Conservation (phyloP, 1,140 invertebrate genomes). For the Panonychus citri region DNA sequence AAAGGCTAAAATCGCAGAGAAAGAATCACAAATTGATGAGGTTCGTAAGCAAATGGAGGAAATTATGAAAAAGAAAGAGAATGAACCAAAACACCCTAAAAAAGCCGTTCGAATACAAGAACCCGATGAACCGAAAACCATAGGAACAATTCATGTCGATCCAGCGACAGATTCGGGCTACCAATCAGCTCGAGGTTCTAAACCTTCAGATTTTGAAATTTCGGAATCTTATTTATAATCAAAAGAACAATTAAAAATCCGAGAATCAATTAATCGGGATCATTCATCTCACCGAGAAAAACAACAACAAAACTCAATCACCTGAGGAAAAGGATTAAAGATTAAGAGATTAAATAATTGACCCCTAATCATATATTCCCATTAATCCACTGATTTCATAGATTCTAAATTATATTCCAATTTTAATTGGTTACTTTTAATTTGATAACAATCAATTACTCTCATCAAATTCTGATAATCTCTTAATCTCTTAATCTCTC, state of each 20-base stretch:
- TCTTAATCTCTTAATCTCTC: too few species aligned
- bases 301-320: too few species aligned
- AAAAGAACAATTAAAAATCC: background rate
- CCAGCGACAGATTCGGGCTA: conserved; percentile 16
- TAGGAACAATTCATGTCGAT: conserved; percentile 9
- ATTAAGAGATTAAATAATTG: too few species aligned
- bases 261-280: too few species aligned
- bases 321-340: too few species aligned
- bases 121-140: conserved; percentile 2
- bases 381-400: too few species aligned
- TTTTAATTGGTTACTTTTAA: too few species aligned
- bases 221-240: conserved; percentile 54
- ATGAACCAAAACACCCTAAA: background rate
- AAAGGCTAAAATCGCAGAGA: conserved; percentile 10
- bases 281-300: too few species aligned
- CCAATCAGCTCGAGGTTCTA: conserved; percentile 20
- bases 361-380: too few species aligned
- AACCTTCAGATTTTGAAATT: conserved; percentile 45
- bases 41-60: conserved; percentile 11
- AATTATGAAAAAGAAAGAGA: conserved; percentile 5
- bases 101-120: conserved; percentile 12
- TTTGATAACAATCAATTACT: too few species aligned
- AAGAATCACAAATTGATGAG: conserved; percentile 16
- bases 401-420: too few species aligned
- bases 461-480: too few species aligned